Evolutionary conservation across 2,888 invertebrate species (phyloP), one percentile per base, ranked within the genome.

Genomic region (Drosophila heteroneura): DNA sequence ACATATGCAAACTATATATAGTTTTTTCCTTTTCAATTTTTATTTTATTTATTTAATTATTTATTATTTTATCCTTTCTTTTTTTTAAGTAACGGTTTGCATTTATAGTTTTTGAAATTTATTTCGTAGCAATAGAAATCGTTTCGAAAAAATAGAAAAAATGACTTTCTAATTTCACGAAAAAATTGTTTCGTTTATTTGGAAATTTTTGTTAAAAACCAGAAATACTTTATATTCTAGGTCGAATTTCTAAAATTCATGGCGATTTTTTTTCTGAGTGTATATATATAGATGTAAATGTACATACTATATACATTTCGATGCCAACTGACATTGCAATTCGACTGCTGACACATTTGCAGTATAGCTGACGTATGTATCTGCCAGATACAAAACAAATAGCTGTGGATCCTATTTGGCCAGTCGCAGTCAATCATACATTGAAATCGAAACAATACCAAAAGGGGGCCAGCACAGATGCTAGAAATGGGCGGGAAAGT

Each of bases 361-460:
- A 85, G 53, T 70, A 64, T 30, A 39, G 60, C 82, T 70, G 64
- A 70, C 70, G 68, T 62, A 75, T 83, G 83, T 84, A 84, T 71
- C 82, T 87, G 76, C 54, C 76, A 89, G 73, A 81, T 77, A 82
- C 60, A 71, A 75, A 76, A 67, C 82, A 87, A 79, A 85, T 71
- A 71, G 74, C 74, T 66, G 41, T 44, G 61, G 51, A 70, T 70
- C 70, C 22, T 66, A 58, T 78, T 76, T 79, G 57, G 63, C 60
- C 63, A 74, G 70, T 49, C 53, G 65, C 73, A 80, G 81, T 81
- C 81, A 81, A 82, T 81, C 83, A 82, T 82, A 80, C 72, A 68
- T 70, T 75, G 62, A 70, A 68, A 79, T 74, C 64, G 69, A 67
- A 67, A 66, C 57, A 68, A 41, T 57, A 44, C 30, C 59, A 35